Evolutionary conservation across 2,888 invertebrate species (phyloP).

Genomic region (Chironomus tentans): DNA sequence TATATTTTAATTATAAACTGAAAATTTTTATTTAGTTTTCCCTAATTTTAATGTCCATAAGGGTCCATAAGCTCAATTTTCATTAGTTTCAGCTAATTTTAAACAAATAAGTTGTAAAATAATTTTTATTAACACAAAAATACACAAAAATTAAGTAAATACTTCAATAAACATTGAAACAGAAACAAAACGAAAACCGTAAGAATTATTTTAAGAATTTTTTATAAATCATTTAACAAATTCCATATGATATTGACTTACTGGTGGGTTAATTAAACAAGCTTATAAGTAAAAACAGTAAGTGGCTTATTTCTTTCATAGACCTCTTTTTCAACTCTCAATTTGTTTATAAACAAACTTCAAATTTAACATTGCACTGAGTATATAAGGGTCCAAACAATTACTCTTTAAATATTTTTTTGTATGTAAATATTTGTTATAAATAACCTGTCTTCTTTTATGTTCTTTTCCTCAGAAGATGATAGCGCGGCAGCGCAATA

Average conservation of each 20-base stretch:
- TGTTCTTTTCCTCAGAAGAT: background rate
- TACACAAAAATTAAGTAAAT: too few species aligned
- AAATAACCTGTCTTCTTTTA: conserved; percentile 10
- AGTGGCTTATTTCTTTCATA: conserved; percentile 26
- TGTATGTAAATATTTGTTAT: conserved; percentile 27
- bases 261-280: background rate
- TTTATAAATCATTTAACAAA: too few species aligned
- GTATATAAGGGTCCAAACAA: conserved; percentile 15
- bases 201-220: too few species aligned
- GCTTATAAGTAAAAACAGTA: conserved; percentile 15
- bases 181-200: too few species aligned
- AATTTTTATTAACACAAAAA: too few species aligned
- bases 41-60: too few species aligned
- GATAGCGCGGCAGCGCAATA: background rate
- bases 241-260: background rate
- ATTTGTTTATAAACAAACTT: conserved; percentile 14
- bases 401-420: background rate
- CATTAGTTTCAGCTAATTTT: too few species aligned
- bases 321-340: background rate
- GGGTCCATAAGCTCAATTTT: too few species aligned
- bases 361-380: background rate
- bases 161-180: too few species aligned
- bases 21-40: too few species aligned
- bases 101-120: too few species aligned
- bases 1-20: too few species aligned